Percentiles rank a stretch among this genome's conserved stretches.
Conservation (phyloP, 2,113 vertebrate species). For the Amazona vittata region DNA sequence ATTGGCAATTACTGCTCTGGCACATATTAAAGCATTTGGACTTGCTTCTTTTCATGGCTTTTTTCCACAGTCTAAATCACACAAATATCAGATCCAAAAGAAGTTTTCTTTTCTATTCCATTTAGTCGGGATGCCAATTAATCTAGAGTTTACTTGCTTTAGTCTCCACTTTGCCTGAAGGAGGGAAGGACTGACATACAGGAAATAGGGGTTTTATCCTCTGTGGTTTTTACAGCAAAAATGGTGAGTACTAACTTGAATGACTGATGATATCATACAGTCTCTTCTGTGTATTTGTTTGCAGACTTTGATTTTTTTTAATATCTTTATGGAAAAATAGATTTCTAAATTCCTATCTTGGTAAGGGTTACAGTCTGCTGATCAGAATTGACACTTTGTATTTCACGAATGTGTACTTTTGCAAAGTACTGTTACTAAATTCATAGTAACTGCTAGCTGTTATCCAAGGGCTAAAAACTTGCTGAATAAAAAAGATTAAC, state of each 20-base stretch:
- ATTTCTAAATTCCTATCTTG: neutral
- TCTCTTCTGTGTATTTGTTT: neutral
- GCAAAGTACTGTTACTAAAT: neutral
- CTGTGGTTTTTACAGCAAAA: neutral
- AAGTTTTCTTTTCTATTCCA: neutral
- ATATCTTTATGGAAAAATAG: neutral
- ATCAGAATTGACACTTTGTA: neutral
- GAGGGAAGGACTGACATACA: neutral
- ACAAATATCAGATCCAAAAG: neutral
- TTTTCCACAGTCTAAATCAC: conserved; percentile 4
- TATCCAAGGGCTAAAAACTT: neutral
- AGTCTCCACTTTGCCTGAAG: neutral
- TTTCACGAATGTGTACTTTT: neutral
- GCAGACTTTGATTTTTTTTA: neutral
- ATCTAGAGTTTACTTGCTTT: neutral
- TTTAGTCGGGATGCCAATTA: neutral
- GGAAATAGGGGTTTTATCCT: neutral
- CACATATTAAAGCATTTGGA: neutral
- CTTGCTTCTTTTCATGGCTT: neutral
- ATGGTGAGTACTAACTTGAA: neutral
- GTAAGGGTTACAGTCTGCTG: neutral
- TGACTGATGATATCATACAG: neutral
- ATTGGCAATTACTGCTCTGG: neutral
- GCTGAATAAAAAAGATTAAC: neutral
- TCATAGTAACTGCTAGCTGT: neutral